A percentile compares a stretch with the other conserved stretches of the same genome.
Evolutionary conservation across 2,113 vertebrate species (phyloP).

Genomic region (crab-eating macaque (Macaca fascicularis)): T2T-MFA8v1.1 NC_088380.1:94599501-94600000

Average conservation of each 20-base stretch:
- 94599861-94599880: not conserved
- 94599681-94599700: not conserved
- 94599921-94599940: not conserved
- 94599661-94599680: not conserved
- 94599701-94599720: not conserved
- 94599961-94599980: not conserved
- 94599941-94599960: not conserved
- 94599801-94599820: not conserved
- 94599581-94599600: not conserved
- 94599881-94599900: not conserved
- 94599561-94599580: not conserved
- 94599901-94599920: not conserved
- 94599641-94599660: not conserved
- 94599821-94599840: not conserved
- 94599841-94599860: not conserved
- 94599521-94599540: not conserved
- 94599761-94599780: not conserved
- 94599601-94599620: not conserved
- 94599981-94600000: not conserved
- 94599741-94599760: slow-evolving; percentile 21
- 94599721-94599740: not conserved
- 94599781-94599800: not conserved
- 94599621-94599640: not conserved
- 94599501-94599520: not conserved
- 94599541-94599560: not conserved